Percentiles rank a stretch among this genome's conserved stretches.
Evolutionary conservation across 2,113 vertebrate species (phyloP).

Genomic region (Micronycteris hirsuta): DNA sequence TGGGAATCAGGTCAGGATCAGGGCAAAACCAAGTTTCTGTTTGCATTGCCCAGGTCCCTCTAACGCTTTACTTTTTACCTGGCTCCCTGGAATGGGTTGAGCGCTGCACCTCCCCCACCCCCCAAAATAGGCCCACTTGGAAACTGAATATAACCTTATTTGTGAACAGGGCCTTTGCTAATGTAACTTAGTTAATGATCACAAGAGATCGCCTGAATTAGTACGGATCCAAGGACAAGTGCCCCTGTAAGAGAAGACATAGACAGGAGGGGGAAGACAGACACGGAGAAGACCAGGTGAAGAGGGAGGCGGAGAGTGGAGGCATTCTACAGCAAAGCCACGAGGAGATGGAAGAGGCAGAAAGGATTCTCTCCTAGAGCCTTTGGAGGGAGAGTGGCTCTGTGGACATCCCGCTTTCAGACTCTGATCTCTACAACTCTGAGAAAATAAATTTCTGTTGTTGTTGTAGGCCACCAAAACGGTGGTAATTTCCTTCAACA

Average conservation of each 20-base stretch:
- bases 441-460: not conserved
- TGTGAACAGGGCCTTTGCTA: not conserved
- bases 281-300: not conserved
- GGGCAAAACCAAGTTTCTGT: not conserved
- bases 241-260: not conserved
- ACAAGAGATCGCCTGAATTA: not conserved
- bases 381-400: not conserved
- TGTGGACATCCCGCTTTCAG: not conserved
- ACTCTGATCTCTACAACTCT: not conserved
- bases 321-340: not conserved
- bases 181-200: not conserved
- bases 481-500: not conserved
- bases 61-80: not conserved
- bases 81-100: not conserved
- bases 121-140: not conserved
- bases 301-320: not conserved
- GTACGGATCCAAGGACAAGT: not conserved
- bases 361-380: not conserved
- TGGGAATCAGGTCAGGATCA: not conserved
- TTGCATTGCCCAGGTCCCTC: too few species aligned
- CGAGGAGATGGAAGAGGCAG: rapidly evolving
- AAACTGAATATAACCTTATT: not conserved
- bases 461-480: not conserved
- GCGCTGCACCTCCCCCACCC: not conserved
- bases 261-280: not conserved